These are phyloP conservation scores for Drosophila lacteicornis DNA, from an alignment of 1,140 invertebrate species.

Conservation along the genomic window DNA sequence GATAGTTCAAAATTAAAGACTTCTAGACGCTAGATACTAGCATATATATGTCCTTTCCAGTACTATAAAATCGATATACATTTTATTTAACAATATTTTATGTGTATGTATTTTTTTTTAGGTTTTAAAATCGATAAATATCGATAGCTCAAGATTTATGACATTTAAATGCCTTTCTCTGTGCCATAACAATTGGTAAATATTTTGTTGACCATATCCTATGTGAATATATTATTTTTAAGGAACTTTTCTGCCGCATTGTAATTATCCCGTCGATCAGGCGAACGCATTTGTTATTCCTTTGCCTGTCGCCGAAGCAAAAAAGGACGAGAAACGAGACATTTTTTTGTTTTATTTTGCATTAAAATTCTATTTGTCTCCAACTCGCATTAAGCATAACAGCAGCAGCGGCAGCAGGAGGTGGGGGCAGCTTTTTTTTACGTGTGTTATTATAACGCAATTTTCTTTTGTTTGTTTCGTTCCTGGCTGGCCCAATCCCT, in stretches of 20 bases:
- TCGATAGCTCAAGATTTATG: too few relatives aligned
- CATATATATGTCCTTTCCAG: too few relatives aligned
- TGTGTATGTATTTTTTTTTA: too few relatives aligned
- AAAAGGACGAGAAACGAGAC: not conserved
- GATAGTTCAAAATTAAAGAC: too few relatives aligned
- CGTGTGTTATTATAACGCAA: slow-evolving; percentile 81
- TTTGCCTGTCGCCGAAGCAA: slow-evolving; percentile 6
- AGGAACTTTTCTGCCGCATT: not conserved
- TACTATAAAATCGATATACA: too few relatives aligned
- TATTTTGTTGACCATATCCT: too few relatives aligned
- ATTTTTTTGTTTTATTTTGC: slow-evolving; percentile 52
- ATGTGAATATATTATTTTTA: too few relatives aligned
- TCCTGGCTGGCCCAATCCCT: slow-evolving; percentile 13
- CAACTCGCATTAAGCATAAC: slow-evolving; percentile 40
- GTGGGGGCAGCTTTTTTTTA: slow-evolving; percentile 54
- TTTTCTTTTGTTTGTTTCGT: slow-evolving; percentile 69
- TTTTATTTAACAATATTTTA: too few relatives aligned
- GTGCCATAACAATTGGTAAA: too few relatives aligned
- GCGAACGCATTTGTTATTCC: slow-evolving; percentile 32
- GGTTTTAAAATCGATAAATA: too few relatives aligned
- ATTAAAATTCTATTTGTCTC: slow-evolving; percentile 80
- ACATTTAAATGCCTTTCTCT: too few relatives aligned
- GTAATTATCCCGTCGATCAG: slow-evolving; percentile 26
- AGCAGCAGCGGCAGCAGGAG: not conserved
- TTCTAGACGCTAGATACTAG: too few relatives aligned